Evolutionary conservation across 2,888 invertebrate genomes (phyloP).

Genomic region (Drosophila neotestacea): DNA sequence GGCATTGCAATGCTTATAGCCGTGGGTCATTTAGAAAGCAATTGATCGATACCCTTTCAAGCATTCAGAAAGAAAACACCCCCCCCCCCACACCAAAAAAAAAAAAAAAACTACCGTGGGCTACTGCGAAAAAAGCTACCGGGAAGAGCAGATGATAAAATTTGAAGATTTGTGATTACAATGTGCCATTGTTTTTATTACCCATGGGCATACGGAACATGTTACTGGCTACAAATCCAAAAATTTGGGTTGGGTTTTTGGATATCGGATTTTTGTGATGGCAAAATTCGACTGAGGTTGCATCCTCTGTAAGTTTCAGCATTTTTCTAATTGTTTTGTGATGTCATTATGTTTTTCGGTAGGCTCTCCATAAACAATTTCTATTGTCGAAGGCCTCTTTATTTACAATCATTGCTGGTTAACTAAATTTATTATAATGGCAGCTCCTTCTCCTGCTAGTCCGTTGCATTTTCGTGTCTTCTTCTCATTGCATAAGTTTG

Average conservation of each 20-base stretch:
- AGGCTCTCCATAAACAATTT: conserved; percentile 32
- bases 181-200: conserved; percentile 76
- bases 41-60: conserved; percentile 61
- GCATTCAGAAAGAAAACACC: conserved; percentile 23
- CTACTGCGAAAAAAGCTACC: conserved; percentile 76
- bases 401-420: conserved; percentile 39
- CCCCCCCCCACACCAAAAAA: conserved; percentile 13
- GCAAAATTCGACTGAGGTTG: conserved; percentile 4
- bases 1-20: conserved; percentile 66
- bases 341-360: conserved; percentile 25
- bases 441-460: conserved; percentile 15
- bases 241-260: conserved; percentile 44
- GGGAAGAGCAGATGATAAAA: conserved; percentile 73
- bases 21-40: conserved; percentile 81
- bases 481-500: conserved; percentile 79
- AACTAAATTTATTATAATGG: conserved; percentile 77
- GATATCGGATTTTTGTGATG: background rate
- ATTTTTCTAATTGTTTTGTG: conserved; percentile 65
- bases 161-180: conserved; percentile 64
- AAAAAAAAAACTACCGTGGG: conserved; percentile 70
- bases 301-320: conserved; percentile 31
- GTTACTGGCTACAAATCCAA: conserved; percentile 2
- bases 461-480: conserved; percentile 62
- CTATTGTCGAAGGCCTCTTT: conserved; percentile 26
- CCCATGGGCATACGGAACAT: conserved; percentile 43